A percentile compares a stretch with the other conserved stretches of the same genome.
phyloP scores from a whole-genome alignment of 2,888 invertebrate genomes.

The Apodemia hepburni region DNA sequence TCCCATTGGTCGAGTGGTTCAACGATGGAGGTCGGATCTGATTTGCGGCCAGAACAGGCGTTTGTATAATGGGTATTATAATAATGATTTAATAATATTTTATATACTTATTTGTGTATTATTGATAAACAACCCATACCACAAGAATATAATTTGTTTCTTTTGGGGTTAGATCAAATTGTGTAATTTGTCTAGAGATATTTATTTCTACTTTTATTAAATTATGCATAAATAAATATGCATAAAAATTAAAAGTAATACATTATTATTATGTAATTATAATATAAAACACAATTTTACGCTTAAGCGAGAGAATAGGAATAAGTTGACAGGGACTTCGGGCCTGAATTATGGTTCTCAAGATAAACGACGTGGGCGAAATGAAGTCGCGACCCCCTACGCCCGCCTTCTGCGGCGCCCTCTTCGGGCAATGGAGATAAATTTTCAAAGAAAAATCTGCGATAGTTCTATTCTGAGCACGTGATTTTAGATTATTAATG shows the following conservation, averaged over 20 bases:
- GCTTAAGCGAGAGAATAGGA: slow-evolving; percentile 79
- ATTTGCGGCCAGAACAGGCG: too few relatives aligned
- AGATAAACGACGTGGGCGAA: slow-evolving; percentile 87
- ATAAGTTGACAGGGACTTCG: slow-evolving; percentile 81
- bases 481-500: slow-evolving; percentile 76
- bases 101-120: too few relatives aligned
- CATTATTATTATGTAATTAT: slow-evolving; percentile 29
- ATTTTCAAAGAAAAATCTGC: slow-evolving; percentile 78
- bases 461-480: slow-evolving; percentile 69
- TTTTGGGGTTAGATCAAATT: too few relatives aligned
- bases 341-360: slow-evolving; percentile 84
- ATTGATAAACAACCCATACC: too few relatives aligned
- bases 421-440: slow-evolving; percentile 67
- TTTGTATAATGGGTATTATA: too few relatives aligned
- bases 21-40: too few relatives aligned
- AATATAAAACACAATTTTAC: slow-evolving; percentile 73
- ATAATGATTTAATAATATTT: too few relatives aligned
- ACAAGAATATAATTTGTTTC: too few relatives aligned
- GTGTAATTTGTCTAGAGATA: too few relatives aligned
- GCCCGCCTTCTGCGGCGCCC: slow-evolving; percentile 47
- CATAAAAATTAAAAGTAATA: not conserved
- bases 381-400: slow-evolving; percentile 82
- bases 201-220: too few relatives aligned
- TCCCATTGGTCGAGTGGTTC: too few relatives aligned
- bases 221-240: too few relatives aligned